Conservation (phyloP, 2,888 invertebrate species). For the Chrysina gloriosa region DNA sequence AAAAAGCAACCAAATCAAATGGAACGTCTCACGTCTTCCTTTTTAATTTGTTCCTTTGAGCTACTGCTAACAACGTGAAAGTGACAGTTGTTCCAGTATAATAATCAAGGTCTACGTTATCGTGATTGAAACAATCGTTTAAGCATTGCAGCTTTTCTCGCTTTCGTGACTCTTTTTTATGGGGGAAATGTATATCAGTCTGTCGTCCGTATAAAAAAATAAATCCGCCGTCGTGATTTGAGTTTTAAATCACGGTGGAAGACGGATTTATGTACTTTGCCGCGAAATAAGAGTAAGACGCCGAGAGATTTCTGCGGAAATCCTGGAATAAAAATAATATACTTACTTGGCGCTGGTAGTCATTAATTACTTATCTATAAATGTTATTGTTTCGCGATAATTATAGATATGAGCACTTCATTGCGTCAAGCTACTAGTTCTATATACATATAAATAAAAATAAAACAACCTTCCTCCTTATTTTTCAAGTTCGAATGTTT, state of each 20-base stretch:
- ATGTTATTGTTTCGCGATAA: slow-evolving; percentile 9
- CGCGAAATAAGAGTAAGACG: not conserved
- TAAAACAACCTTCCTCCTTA: not conserved
- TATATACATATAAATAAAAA: not conserved
- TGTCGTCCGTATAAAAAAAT: slow-evolving; percentile 17
- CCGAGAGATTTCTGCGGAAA: not conserved
- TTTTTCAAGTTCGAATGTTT: not conserved
- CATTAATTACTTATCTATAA: not conserved
- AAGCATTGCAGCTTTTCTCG: slow-evolving; percentile 14
- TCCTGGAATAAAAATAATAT: not conserved
- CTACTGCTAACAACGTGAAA: not conserved
- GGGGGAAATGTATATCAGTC: not conserved
- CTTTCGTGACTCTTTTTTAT: not conserved
- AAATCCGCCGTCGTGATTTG: slow-evolving; percentile 13
- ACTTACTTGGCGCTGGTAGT: not conserved
- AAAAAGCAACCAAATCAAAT: not conserved
- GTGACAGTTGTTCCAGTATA: slow-evolving; percentile 13
- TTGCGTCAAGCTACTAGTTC: not conserved
- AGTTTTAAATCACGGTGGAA: slow-evolving; percentile 4
- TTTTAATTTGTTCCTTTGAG: slow-evolving; percentile 3
- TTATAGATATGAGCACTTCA: not conserved
- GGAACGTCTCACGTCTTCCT: not conserved
- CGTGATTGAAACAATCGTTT: slow-evolving; percentile 23
- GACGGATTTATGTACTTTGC: slow-evolving; percentile 15
- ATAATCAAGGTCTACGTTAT: slow-evolving; percentile 9